These are phyloP conservation scores for Echinops telfairi DNA, from an alignment of 2,113 vertebrate species.

Conservation along the genomic window DNA sequence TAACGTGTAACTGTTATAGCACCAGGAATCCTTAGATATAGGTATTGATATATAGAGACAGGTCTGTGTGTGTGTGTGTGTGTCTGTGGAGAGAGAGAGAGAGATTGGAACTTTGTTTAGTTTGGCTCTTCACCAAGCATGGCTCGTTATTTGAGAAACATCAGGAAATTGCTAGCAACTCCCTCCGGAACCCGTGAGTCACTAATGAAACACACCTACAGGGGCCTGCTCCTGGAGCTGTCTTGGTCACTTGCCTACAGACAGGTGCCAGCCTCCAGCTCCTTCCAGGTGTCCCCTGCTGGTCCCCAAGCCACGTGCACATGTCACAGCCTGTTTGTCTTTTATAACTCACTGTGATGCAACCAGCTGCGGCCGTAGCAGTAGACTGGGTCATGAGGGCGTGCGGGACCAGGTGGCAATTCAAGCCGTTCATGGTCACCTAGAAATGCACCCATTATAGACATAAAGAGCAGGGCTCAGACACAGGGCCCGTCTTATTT, in stretches of 20 bases:
- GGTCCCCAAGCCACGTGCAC: neutral
- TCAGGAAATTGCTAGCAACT: neutral
- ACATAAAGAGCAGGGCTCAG: too few species aligned
- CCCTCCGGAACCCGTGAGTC: neutral
- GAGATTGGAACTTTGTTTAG: neutral
- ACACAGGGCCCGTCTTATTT: neutral
- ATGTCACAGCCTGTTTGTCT: neutral
- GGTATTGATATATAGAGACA: too few species aligned
- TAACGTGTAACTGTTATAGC: too few species aligned
- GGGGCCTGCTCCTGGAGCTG: neutral
- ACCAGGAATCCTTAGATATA: too few species aligned
- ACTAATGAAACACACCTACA: neutral
- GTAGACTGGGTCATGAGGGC: too few species aligned
- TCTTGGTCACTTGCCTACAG: neutral
- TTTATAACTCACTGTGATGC: neutral
- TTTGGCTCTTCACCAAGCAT: neutral
- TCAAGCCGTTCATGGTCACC: too few species aligned
- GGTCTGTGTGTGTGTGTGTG: too few species aligned
- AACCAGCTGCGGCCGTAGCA: too few species aligned
- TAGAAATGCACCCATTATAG: too few species aligned
- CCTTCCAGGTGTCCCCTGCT: neutral
- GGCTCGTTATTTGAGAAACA: slow-evolving; percentile 48
- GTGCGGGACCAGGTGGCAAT: too few species aligned
- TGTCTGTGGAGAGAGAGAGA: neutral
- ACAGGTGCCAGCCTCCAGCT: neutral